Conservation (phyloP, 2,113 vertebrate genomes). For the Xiphophorus couchianus region DNA sequence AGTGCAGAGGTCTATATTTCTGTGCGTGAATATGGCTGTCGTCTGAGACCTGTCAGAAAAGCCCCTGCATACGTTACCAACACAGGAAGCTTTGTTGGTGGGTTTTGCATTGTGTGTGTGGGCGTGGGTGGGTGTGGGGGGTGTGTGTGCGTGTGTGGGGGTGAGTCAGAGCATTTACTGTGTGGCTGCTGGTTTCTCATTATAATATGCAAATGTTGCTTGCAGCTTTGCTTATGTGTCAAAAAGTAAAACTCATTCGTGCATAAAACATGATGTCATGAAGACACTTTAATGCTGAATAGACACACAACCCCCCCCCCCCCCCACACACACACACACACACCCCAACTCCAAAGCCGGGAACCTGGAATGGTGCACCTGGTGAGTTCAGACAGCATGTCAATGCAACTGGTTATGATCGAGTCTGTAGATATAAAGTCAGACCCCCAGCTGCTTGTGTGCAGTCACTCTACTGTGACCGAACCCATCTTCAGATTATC, state of each 20-base stretch:
- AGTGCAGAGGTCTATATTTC: conserved; percentile 1
- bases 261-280: conserved; percentile 38
- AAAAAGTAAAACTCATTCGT: conserved; percentile 47
- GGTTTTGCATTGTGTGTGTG: conserved; percentile 29
- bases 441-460: conserved; percentile 28
- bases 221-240: conserved; percentile 42
- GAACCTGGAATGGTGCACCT: conserved; percentile 31
- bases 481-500: conserved; percentile 4
- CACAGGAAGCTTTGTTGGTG: conserved; percentile 57
- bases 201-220: conserved; percentile 35
- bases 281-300: conserved; percentile 34
- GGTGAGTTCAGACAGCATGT: conserved; percentile 63
- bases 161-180: neutral
- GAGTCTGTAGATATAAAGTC: conserved; percentile 41
- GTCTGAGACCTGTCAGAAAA: conserved; percentile 55
- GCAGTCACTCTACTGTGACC: conserved; percentile 29
- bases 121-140: neutral
- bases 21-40: conserved; percentile 18
- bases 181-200: conserved; percentile 22
- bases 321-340: neutral
- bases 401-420: conserved; percentile 55
- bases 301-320: neutral
- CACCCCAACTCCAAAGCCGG: neutral
- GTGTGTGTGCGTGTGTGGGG: conserved; percentile 7
- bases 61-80: conserved; percentile 48